Base-by-base conservation (phyloP, 2,797 vertebrate genomes). In the Eulemur rubriventer region DNA sequence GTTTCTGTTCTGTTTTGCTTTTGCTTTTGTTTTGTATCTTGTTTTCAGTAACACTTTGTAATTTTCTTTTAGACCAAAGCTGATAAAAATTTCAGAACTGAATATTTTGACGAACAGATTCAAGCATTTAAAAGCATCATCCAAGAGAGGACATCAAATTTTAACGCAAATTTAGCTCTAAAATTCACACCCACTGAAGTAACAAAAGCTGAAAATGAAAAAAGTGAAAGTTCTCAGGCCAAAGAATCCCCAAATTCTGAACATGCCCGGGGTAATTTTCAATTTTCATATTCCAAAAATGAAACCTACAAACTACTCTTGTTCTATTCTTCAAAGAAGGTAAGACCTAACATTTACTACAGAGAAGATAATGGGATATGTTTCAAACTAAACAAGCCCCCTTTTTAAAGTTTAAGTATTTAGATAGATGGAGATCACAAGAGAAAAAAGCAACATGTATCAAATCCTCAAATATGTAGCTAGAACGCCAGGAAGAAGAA, bases 11-110 rank as follows among this genome's bases (percentile, higher is more conserved):
- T 30, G 70, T 83, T 89, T 87, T 87, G 33, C 86, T 81, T 73
- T 35, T 70, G n/a, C 1, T 12, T 95, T 86, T 83, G 17, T 10
- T 65, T 73, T 52, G 6, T 46, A 8, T 59, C 59, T 84, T 73
- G 46, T 93, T 89, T 78, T 81, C 83, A 96, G 75, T 30, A 76
- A 83, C 2, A 22, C 1, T 67, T 85, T 52, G 3, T 57, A 57
- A 28, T 92, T 89, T 46, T 93, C 12, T 94, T 90, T 63, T 72
- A 99, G 99, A 99, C 99, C 48, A 98, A 96, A 83, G 99, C 98
- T 43, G 99, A 99, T 41, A 99, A 99, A 98, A 98, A 93, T 0
- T 95, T 98, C 41, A 99, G 99, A 43, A 98, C 95, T 67, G 98
- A 99, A 87, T 96, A 98, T 95, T 99, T 99, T 70, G 98, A 99